Evolutionary conservation across 2,113 vertebrate genomes (phyloP).

Genomic region (Misgurnus mizolepis): DNA sequence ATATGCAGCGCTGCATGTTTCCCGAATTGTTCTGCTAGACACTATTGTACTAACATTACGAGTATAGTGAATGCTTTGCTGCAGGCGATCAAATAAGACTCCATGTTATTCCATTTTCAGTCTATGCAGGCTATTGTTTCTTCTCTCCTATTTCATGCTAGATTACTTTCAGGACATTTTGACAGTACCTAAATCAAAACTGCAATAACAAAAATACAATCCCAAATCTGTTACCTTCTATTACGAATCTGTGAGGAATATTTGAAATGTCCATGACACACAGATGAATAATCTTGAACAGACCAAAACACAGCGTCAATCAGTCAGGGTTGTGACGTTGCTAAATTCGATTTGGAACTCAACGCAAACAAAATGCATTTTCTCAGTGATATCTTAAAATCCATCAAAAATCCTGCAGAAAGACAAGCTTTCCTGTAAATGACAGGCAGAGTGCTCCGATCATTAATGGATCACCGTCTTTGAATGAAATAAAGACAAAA

Average conservation of each 20-base stretch:
- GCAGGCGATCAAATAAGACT: neutral
- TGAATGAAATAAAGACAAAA: neutral
- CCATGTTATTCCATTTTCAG: constrained; percentile 10
- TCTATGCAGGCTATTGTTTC: neutral
- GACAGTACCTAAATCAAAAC: constrained; percentile 10
- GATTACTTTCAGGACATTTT: constrained; percentile 7
- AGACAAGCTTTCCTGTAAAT: neutral
- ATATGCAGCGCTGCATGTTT: neutral
- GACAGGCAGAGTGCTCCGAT: neutral
- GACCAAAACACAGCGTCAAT: neutral
- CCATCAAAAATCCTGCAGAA: neutral
- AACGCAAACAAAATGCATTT: neutral
- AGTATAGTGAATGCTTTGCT: neutral
- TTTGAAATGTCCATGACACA: neutral
- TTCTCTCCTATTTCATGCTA: constrained; percentile 8
- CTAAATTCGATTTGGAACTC: constrained; percentile 3
- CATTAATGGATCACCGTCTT: neutral
- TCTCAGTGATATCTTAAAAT: neutral
- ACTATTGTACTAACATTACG: constrained; percentile 16
- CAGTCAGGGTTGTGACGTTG: neutral
- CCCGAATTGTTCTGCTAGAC: neutral
- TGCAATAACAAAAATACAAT: neutral
- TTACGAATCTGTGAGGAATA: neutral
- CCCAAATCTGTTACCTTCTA: neutral
- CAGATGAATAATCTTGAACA: neutral